A percentile compares a stretch with the other conserved stretches of the same genome.
These are phyloP conservation scores for Acanthornis magna DNA, from an alignment of 2,797 vertebrate genomes.

Conservation along the genomic window DNA sequence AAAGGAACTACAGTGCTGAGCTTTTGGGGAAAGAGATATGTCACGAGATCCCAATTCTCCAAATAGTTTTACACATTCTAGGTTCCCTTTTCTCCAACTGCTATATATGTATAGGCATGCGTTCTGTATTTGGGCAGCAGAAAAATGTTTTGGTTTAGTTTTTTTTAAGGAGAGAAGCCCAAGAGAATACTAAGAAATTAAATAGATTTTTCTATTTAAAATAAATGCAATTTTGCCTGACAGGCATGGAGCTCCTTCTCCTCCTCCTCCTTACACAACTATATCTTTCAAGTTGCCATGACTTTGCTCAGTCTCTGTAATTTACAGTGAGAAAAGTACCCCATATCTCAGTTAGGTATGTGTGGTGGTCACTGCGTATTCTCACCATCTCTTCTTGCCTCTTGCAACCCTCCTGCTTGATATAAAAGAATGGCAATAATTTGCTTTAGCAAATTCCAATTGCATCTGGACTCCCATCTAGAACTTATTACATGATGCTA, in stretches of 20 bases:
- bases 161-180: not conserved
- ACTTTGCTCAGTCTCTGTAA: not conserved
- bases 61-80: conserved; percentile 12
- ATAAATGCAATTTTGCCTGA: conserved; percentile 7
- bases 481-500: not conserved
- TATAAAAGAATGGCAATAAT: not conserved
- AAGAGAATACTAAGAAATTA: conserved; percentile 8
- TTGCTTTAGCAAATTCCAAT: not conserved
- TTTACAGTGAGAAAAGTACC: not conserved
- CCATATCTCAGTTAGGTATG: not conserved
- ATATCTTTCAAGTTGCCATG: not conserved
- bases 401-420: not conserved
- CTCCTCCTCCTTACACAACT: not conserved
- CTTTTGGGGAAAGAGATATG: conserved; percentile 26
- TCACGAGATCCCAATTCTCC: conserved; percentile 41
- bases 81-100: not conserved
- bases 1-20: conserved; percentile 10
- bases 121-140: not conserved
- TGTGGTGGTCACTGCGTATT: not conserved
- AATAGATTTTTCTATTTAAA: conserved; percentile 38
- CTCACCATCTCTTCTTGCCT: not conserved
- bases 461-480: not conserved
- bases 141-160: not conserved
- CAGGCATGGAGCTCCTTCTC: not conserved
- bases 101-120: not conserved